Evolutionary conservation across 1,140 invertebrate genomes (phyloP), one percentile per base, ranked within the genome.

Genomic region (Dendrolimus kikuchii): DNA sequence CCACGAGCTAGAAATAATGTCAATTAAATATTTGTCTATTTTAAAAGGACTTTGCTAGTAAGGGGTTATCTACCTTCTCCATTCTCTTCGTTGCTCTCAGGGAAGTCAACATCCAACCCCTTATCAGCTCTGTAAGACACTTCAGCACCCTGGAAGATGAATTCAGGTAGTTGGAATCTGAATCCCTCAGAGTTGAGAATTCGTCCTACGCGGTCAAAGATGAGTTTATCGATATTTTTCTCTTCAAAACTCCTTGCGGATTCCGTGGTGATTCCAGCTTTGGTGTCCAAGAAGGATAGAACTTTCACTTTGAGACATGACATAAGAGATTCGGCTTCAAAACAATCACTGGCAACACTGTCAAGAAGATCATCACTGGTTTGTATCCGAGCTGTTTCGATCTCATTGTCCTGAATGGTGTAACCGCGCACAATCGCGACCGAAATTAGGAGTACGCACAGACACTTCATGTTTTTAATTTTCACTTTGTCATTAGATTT

Each of bases 271-370:
- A 92, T 89, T 39, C 92, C 91, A 37, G 93, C 77, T 43, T 92
- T 86, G 6, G 89, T 90, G 75, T 95, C 93, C 73, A 95, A 81
- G 79, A 92, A 94, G 46, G 88, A 89, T 6, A 95, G 82, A 50
- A 94, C 90, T 77, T 93, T 92, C 65, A 89, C 88, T 76, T 94
- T 94, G 45, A 94, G 83, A 65, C 94, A 95, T 49, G 89, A 87
- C 62, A 91, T 90, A 60, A 90, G 90, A 0, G 89, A 89, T 54
- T 92, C 89, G 8, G 89, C 87, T 59, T 89, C 88, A 64, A 91
- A 90, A 87, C 93, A 95, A 74, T 92, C 91, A 86, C 91, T 91
- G 60, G 94, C 84, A 51, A 94, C 92, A 64, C 89, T 90, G 8
- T 90, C 89, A 39, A 95, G 88, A 9, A 94, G 88, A 72, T 94